Conservation (phyloP, 2,113 vertebrate genomes). For the Platysteira castanea region DNA sequence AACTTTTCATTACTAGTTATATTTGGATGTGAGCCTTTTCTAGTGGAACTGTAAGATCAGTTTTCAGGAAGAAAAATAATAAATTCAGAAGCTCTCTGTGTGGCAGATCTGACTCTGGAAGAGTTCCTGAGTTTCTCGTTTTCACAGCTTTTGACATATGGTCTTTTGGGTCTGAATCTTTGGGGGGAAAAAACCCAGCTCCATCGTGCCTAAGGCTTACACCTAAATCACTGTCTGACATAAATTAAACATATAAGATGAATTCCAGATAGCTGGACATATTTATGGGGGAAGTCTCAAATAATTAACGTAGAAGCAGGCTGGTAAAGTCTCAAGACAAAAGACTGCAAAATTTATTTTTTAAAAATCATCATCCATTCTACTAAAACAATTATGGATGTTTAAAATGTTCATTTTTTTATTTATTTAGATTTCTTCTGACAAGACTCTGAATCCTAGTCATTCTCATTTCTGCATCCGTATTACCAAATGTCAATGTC, state of each 20-base stretch:
- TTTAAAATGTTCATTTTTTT: not conserved
- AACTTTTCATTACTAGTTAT: not conserved
- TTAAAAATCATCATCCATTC: not conserved
- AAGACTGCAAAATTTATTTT: not conserved
- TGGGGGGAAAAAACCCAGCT: not conserved
- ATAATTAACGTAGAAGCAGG: not conserved
- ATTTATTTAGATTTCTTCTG: not conserved
- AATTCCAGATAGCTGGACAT: not conserved
- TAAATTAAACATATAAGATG: not conserved
- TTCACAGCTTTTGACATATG: not conserved
- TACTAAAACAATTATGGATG: not conserved
- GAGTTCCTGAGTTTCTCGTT: not conserved
- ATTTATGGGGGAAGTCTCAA: not conserved
- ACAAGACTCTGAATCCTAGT: not conserved
- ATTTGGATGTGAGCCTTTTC: not conserved
- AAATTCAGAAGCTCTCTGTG: not conserved
- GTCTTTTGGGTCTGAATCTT: not conserved
- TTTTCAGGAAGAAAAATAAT: not conserved
- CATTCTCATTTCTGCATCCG: not conserved
- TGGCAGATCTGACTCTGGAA: not conserved
- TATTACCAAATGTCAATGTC: not conserved
- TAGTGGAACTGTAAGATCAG: not conserved
- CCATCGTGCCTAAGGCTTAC: not conserved
- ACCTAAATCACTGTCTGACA: not conserved
- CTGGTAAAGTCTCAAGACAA: not conserved